These are phyloP conservation scores for Drosophila mayri DNA, from an alignment of 1,140 invertebrate genomes.

Conservation along the genomic window DNA sequence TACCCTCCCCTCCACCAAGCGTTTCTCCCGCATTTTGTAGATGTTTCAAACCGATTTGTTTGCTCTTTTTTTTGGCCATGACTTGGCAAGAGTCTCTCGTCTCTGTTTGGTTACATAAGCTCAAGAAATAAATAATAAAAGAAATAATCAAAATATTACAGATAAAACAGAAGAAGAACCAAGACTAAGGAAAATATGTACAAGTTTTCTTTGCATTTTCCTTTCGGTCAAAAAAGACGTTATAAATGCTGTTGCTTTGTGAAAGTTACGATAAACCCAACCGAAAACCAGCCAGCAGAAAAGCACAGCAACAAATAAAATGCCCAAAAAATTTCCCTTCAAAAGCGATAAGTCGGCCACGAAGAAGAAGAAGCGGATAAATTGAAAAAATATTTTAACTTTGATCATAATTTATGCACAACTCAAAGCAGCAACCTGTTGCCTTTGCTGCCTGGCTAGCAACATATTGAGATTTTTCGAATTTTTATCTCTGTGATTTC, in stretches of 20 bases:
- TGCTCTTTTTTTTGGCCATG: conserved; percentile 20
- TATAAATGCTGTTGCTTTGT: conserved; percentile 34
- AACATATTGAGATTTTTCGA: conserved; percentile 22
- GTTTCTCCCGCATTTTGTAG: conserved; percentile 8
- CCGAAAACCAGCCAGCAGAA: conserved; percentile 22
- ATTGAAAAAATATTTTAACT: conserved; percentile 53
- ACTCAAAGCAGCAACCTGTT: conserved; percentile 30
- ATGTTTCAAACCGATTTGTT: conserved; percentile 22
- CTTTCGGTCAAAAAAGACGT: conserved; percentile 3
- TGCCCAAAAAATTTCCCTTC: conserved; percentile 58
- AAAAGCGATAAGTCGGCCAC: conserved; percentile 59
- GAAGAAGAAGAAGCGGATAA: conserved; percentile 16
- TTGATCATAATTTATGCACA: conserved; percentile 73
- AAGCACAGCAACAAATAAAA: neutral
- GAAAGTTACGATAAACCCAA: conserved; percentile 51
- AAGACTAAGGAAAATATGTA: neutral
- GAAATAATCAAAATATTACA: neutral
- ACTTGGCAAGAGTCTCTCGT: conserved; percentile 19
- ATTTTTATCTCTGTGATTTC: conserved; percentile 8
- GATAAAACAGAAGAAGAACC: conserved; percentile 12
- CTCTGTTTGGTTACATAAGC: conserved; percentile 37
- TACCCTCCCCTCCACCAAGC: neutral
- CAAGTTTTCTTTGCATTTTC: conserved; percentile 5
- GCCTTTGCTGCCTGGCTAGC: conserved; percentile 18
- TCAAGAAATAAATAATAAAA: neutral